Evolutionary conservation across 2,797 vertebrate species (phyloP).

Genomic region (Enteromius viviparus): DNA sequence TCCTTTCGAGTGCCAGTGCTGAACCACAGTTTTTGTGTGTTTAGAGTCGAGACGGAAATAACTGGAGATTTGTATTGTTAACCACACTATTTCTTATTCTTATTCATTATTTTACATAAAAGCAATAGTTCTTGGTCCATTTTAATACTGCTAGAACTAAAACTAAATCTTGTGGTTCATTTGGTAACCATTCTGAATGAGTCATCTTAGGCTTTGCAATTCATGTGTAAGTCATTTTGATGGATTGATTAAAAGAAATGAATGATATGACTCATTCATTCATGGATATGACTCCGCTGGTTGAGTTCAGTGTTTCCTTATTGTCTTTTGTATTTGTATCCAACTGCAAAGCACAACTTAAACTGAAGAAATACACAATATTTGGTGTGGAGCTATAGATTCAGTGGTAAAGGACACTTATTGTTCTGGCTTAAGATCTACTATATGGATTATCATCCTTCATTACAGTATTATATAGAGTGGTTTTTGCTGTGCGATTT

Average conservation of each 20-base stretch:
- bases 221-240: background rate
- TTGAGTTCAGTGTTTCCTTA: background rate
- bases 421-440: too few species aligned
- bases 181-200: background rate
- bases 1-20: slow-evolving; percentile 63
- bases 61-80: background rate
- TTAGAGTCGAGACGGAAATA: background rate
- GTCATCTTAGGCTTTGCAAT: background rate
- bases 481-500: too few species aligned
- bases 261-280: background rate
- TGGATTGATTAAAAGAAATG: background rate
- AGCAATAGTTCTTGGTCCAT: background rate
- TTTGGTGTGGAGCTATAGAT: background rate
- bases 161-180: background rate
- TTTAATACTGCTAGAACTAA: background rate
- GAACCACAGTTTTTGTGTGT: background rate
- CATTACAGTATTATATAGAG: background rate
- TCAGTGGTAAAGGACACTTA: background rate
- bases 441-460: background rate
- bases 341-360: background rate
- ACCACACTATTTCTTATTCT: background rate
- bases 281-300: background rate
- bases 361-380: background rate
- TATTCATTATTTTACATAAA: background rate
- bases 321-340: background rate